Base-by-base conservation (phyloP, 2,113 vertebrate species). In the Odobenus rosmarus region DNA sequence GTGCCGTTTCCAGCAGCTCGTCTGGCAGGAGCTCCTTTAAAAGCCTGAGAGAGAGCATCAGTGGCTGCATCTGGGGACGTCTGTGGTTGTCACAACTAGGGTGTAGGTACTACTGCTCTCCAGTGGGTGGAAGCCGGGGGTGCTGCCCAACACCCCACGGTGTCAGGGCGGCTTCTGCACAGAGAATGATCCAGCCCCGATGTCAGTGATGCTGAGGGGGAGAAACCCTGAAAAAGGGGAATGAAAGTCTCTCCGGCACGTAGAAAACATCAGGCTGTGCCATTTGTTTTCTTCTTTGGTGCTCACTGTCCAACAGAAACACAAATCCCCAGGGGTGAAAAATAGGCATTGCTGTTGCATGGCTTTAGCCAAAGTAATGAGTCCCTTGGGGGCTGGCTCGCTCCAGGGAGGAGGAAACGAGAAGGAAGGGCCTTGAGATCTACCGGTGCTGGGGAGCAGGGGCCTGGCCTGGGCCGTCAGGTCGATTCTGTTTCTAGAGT, bases 251-350 rank as follows among this genome's bases (percentile, higher is more conserved):
- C 46, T 39, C 12, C 1, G 4, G 36, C 4, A 1, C 13, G 2
- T 7, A 16, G 55, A 53, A n/a, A 7, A 28, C 4, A 0, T 18
- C 0, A 0, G 24, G 1, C 31, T 0, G 0, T 7, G 15, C 49
- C 14, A 2, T 46, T 61, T 6, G 23, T 77, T 8, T 36, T 16
- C 49, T 72, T 53, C 74, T 51, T 7, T 67, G 46, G 12, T 28
- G 21, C 62, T 55, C 33, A 1, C 49, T 49, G 31, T 33, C 39
- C 49, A 14, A 5, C 1, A 21, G 77, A 59, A 42, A 12, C 23
- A 6, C 15, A 4, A 3, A 13, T 26, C 11, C 72, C 76, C 10
- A 2, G 19, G 23, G 79, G 33, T 7, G 33, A 3, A 36, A 31
- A 49, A 1, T 11, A 21, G n/a, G 8, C 11, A 6, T 57, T 62